Conservation (phyloP, 2,888 invertebrate genomes). For the Drosophila colorata region DNA sequence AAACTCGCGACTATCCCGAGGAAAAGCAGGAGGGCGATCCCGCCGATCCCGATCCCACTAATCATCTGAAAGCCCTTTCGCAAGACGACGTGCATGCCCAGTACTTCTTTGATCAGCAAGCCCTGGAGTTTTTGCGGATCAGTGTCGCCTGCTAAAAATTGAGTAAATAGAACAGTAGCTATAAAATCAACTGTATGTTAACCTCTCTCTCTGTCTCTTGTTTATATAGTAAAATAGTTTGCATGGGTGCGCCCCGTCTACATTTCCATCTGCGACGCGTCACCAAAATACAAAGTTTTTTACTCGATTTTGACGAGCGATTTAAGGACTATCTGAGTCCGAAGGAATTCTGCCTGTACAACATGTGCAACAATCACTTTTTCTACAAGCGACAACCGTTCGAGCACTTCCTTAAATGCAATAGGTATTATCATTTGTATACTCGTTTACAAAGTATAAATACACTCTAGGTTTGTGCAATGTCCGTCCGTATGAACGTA, state of each 20-base stretch:
- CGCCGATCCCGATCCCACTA: constrained; percentile 86
- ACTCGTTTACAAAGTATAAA: no score
- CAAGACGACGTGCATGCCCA: constrained; percentile 94
- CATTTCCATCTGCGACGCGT: constrained; percentile 87
- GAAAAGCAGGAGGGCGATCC: neutral
- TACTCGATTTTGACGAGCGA: constrained; percentile 93
- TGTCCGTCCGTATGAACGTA: no score
- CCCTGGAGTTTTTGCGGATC: constrained; percentile 88
- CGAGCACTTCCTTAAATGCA: constrained; percentile 88
- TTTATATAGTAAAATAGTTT: constrained; percentile 89
- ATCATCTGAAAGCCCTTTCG: constrained; percentile 89
- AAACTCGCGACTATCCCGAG: constrained; percentile 39
- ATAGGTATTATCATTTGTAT: constrained; percentile 85
- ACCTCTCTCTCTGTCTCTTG: neutral
- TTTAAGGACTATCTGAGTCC: constrained; percentile 89
- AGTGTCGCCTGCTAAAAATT: constrained; percentile 87
- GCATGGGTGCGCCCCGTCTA: constrained; percentile 93
- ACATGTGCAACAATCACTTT: constrained; percentile 96
- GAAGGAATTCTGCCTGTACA: constrained; percentile 91
- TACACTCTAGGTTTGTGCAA: no score
- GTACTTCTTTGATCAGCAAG: constrained; percentile 91
- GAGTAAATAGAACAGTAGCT: constrained; percentile 84
- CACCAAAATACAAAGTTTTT: constrained; percentile 87
- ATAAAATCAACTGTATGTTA: neutral
- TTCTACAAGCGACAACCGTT: constrained; percentile 89